These are phyloP conservation scores for Macrotrachela quadricornifera DNA, from an alignment of 1,140 invertebrate genomes.

Conservation along the genomic window DNA sequence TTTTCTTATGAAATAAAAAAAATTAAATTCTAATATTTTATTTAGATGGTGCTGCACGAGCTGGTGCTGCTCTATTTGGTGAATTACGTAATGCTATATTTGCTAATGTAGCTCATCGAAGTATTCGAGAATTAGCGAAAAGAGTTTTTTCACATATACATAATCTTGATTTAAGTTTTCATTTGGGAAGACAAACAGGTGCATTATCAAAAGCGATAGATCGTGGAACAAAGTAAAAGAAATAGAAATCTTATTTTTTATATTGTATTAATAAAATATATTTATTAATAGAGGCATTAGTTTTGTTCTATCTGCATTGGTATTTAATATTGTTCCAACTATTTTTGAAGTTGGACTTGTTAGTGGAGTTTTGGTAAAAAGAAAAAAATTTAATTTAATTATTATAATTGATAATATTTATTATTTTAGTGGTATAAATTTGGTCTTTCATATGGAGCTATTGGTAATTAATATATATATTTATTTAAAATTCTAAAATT, in stretches of 20 bases:
- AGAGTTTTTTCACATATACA: conserved; percentile 95
- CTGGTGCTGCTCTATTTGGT: conserved; percentile 69
- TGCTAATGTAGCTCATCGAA: conserved; percentile 88
- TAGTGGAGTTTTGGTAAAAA: conserved; percentile 56
- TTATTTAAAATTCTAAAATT: too few species aligned
- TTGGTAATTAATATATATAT: too few species aligned
- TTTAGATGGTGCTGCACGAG: conserved; percentile 73
- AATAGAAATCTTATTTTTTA: conserved; percentile 11
- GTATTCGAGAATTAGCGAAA: conserved; percentile 71
- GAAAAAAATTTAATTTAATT: background rate
- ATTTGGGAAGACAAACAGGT: conserved; percentile 78
- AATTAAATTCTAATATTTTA: conserved; percentile 11
- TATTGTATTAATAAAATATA: conserved; percentile 48
- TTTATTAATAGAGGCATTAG: conserved; percentile 75
- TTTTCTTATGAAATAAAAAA: background rate
- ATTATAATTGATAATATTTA: conserved; percentile 2
- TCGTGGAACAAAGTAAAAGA: conserved; percentile 35
- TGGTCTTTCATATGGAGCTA: conserved; percentile 47
- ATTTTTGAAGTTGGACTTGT: conserved; percentile 79
- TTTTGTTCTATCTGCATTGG: conserved; percentile 80
- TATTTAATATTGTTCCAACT: conserved; percentile 91
- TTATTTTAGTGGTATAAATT: conserved; percentile 40
- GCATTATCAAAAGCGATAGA: conserved; percentile 50
- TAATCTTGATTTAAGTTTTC: conserved; percentile 77
- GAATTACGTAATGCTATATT: conserved; percentile 93